These are phyloP conservation scores for Chloroceryle aenea DNA, from an alignment of 2,113 vertebrate species.

Conservation along the genomic window DNA sequence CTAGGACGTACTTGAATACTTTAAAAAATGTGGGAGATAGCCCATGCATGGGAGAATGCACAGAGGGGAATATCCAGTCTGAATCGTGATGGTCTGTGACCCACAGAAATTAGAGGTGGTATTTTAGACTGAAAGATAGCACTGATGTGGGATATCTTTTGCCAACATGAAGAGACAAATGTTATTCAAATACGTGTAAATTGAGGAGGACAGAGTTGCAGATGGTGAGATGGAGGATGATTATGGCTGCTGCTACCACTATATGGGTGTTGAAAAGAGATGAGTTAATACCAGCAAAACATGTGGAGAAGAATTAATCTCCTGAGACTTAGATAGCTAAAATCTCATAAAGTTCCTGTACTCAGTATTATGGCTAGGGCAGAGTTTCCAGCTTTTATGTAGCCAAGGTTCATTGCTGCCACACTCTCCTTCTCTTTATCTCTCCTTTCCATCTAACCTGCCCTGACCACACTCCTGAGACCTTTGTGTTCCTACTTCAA, in stretches of 20 bases:
- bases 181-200: background rate
- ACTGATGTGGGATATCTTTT: background rate
- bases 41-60: rapidly evolving
- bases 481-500: background rate
- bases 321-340: background rate
- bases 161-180: background rate
- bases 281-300: background rate
- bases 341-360: background rate
- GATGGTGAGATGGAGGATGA: background rate
- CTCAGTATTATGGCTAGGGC: background rate
- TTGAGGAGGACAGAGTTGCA: background rate
- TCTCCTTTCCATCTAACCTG: background rate
- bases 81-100: background rate
- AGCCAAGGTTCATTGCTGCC: background rate
- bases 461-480: background rate
- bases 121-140: background rate
- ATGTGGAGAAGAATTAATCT: background rate
- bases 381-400: background rate
- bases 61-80: background rate
- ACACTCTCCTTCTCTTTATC: background rate
- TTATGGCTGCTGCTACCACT: background rate
- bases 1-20: background rate
- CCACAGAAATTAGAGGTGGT: background rate
- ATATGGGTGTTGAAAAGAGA: background rate
- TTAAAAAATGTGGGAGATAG: background rate